A percentile compares a stretch with the other conserved stretches of the same genome.
phyloP scores from a whole-genome alignment of 2,888 invertebrate genomes.

The Ormia ochracea region DNA sequence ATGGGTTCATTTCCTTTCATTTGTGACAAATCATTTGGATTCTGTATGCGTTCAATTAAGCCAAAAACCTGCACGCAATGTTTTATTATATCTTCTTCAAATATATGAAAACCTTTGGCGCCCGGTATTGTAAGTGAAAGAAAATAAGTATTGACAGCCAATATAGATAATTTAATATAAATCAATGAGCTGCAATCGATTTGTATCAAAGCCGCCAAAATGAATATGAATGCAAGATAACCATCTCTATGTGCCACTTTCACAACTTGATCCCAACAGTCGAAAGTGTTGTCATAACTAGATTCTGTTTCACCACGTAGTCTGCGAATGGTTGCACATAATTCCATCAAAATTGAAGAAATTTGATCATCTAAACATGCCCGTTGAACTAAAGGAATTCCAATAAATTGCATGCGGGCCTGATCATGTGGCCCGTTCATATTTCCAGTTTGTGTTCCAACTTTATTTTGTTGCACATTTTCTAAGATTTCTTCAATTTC shows the following conservation, averaged over 20 bases:
- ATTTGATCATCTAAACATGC: slow-evolving; percentile 64
- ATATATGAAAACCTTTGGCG: slow-evolving; percentile 74
- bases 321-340: slow-evolving; percentile 70
- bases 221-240: slow-evolving; percentile 72
- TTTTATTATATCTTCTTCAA: slow-evolving; percentile 74
- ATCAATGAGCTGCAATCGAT: slow-evolving; percentile 65
- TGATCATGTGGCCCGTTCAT: neutral
- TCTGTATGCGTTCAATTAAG: slow-evolving; percentile 68
- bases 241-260: slow-evolving; percentile 68
- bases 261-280: slow-evolving; percentile 73
- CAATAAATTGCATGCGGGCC: slow-evolving; percentile 24
- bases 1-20: slow-evolving; percentile 64
- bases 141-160: slow-evolving; percentile 71
- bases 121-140: slow-evolving; percentile 75
- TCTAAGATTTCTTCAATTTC: slow-evolving; percentile 68
- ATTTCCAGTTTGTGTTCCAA: neutral
- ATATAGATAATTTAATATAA: slow-evolving; percentile 70
- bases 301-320: slow-evolving; percentile 68
- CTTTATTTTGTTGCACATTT: slow-evolving; percentile 35
- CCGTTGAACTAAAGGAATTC: slow-evolving; percentile 65
- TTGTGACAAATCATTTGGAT: slow-evolving; percentile 50
- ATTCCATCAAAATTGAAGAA: slow-evolving; percentile 69
- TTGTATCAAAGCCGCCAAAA: slow-evolving; percentile 68
- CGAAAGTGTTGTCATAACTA: slow-evolving; percentile 71
- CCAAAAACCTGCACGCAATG: slow-evolving; percentile 71